Base-by-base conservation (phyloP, 2,888 invertebrate genomes). In the Ectobius pallidus region DNA sequence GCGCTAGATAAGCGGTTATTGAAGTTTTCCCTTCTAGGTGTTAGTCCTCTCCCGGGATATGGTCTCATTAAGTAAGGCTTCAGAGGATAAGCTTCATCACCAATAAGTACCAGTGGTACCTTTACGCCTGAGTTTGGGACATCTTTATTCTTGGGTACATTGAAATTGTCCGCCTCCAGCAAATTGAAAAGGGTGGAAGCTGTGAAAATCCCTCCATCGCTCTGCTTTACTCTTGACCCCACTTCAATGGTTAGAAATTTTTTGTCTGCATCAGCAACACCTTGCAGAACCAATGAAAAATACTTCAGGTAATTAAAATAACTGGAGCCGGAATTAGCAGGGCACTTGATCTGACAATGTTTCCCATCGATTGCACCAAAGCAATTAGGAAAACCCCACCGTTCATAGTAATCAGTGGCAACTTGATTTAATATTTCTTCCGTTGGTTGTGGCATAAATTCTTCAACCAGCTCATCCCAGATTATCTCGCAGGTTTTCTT, bases 161-260 rank as follows among this genome's bases (percentile, higher is more conserved):
- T 49, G 49, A 49, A 49, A 14, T 49, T 7, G 49, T 49, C n/a
- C 4, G 16, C n/a, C n/a, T 49, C 49, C 49, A 49, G n/a, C 49
- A 49, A 49, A 49, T 49, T 49, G 18, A 49, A 49, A 49, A 49
- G 49, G 4, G n/a, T n/a, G n/a, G 49, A 49, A 49, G 11, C n/a
- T 49, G 49, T 49, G 49, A 49, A 49, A 49, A 49, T 49, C 49
- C 49, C n/a, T 49, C 49, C 49, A n/a, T 49, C 49, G n/a, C 49
- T 49, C 49, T 49, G 49, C n/a, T 49, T 14, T 49, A 7, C 49
- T 49, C 49, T n/a, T 18, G 49, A 7, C 49, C 49, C 49, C 49
- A 49, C 49, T 49, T 49, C 49, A 49, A 49, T 49, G 18, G 49
- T 49, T 49, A 49, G n/a, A 18, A 49, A 49, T 18, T 49, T 49